phyloP scores from a whole-genome alignment of 2,888 invertebrate genomes.

The Drosophila mimica region DNA sequence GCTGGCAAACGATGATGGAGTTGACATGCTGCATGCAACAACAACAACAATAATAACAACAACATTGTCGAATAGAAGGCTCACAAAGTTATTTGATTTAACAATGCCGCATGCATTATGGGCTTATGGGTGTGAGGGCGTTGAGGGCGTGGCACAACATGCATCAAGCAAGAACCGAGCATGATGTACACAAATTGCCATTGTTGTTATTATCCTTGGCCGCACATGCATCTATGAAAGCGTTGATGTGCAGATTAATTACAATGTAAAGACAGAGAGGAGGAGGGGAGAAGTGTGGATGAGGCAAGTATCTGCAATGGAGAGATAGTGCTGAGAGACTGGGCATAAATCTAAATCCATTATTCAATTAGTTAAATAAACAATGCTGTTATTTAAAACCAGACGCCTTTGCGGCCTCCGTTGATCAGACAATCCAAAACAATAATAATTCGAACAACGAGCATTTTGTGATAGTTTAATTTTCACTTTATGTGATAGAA shows the following conservation, averaged over 20 bases:
- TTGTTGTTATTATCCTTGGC: constrained; percentile 41
- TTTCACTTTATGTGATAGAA: not conserved
- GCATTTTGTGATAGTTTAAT: not conserved
- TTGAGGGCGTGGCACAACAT: constrained; percentile 10
- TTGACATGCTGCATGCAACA: constrained; percentile 30
- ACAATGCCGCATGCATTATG: constrained; percentile 47
- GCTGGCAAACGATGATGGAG: constrained; percentile 71
- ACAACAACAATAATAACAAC: constrained; percentile 4
- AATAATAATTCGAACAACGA: not conserved
- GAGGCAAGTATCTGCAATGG: not conserved
- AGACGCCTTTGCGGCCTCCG: not conserved
- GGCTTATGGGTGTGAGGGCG: constrained; percentile 10
- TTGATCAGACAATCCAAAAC: not conserved
- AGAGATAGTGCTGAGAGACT: not conserved
- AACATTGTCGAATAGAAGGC: constrained; percentile 23
- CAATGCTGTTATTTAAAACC: not conserved
- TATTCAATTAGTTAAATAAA: not conserved
- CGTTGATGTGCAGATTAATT: constrained; percentile 56
- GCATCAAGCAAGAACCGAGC: constrained; percentile 3
- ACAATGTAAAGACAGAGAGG: constrained; percentile 20
- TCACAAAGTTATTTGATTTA: constrained; percentile 63
- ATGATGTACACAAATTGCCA: constrained; percentile 41
- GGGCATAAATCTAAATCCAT: not conserved
- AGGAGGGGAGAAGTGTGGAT: too few species aligned
- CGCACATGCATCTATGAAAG: constrained; percentile 55